Evolutionary conservation across 2,113 vertebrate genomes (phyloP).

Genomic region (Gadus macrocephalus): DNA sequence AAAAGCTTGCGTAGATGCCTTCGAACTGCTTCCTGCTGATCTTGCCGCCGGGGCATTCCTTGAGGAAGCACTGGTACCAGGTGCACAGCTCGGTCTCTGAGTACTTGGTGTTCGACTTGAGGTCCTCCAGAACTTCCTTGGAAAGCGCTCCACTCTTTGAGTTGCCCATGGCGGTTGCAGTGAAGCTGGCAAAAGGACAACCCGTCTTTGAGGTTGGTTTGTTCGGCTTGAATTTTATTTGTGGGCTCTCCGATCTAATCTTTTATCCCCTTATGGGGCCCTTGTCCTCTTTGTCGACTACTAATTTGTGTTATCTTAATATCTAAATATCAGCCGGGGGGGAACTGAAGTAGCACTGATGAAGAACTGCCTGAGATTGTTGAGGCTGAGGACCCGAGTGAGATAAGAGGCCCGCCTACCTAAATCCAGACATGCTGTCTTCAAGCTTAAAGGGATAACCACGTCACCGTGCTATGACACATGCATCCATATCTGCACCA

Average conservation of each 20-base stretch:
- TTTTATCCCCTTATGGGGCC: neutral
- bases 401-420: conserved; percentile 38
- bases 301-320: conserved; percentile 9
- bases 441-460: conserved; percentile 71
- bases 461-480: conserved; percentile 57
- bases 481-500: conserved; percentile 2
- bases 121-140: conserved; percentile 76
- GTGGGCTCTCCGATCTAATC: neutral
- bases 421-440: conserved; percentile 73
- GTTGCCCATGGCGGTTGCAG: conserved; percentile 71
- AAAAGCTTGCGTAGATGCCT: conserved; percentile 79
- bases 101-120: conserved; percentile 80
- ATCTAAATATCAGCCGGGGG: no score
- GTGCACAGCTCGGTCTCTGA: conserved; percentile 67
- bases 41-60: conserved; percentile 76
- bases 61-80: conserved; percentile 80
- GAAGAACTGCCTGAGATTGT: conserved; percentile 63
- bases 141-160: conserved; percentile 76
- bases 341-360: no score
- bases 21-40: conserved; percentile 77
- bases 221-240: neutral
- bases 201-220: neutral
- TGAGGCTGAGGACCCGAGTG: no score
- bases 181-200: neutral
- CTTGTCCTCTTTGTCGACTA: no score